A percentile compares a stretch with the other conserved stretches of the same genome.
These are phyloP conservation scores for Bellardia bayeri DNA, from an alignment of 2,888 invertebrate species.

Conservation along the genomic window DNA sequence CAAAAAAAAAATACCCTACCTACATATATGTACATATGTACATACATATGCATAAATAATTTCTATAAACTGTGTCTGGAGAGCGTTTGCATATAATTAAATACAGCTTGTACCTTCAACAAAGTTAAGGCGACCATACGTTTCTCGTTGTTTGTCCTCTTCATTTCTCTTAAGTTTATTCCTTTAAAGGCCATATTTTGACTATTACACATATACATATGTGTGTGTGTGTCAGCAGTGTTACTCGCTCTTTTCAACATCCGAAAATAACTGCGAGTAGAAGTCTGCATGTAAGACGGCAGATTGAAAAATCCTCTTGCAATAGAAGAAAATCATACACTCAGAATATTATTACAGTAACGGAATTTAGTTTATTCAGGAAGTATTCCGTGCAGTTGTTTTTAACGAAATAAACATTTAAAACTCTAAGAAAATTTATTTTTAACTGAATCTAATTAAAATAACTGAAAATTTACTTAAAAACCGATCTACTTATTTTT, in stretches of 20 bases:
- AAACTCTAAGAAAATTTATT: no score
- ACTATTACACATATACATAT: constrained; percentile 19
- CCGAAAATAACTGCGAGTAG: constrained; percentile 24
- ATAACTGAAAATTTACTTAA: no score
- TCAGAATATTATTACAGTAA: no score
- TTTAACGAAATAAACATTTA: no score
- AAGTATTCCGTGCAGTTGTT: no score
- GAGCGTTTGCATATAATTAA: constrained; percentile 9
- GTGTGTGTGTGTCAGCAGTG: background rate
- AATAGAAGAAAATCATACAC: background rate
- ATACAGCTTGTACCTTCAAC: constrained; percentile 11
- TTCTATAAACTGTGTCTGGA: background rate
- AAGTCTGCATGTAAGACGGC: background rate
- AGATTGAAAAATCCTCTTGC: background rate
- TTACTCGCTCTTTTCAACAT: constrained; percentile 16
- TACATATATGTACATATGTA: no score
- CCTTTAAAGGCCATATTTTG: constrained; percentile 54
- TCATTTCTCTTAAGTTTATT: constrained; percentile 15
- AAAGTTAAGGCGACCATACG: constrained; percentile 44
- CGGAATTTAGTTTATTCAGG: no score
- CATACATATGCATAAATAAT: no score
- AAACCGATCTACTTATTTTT: no score
- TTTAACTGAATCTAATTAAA: no score
- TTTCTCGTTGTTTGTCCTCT: background rate
- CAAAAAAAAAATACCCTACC: background rate